These are phyloP conservation scores for Carlito syrichta DNA, from an alignment of 2,113 vertebrate genomes.

Conservation along the genomic window DNA sequence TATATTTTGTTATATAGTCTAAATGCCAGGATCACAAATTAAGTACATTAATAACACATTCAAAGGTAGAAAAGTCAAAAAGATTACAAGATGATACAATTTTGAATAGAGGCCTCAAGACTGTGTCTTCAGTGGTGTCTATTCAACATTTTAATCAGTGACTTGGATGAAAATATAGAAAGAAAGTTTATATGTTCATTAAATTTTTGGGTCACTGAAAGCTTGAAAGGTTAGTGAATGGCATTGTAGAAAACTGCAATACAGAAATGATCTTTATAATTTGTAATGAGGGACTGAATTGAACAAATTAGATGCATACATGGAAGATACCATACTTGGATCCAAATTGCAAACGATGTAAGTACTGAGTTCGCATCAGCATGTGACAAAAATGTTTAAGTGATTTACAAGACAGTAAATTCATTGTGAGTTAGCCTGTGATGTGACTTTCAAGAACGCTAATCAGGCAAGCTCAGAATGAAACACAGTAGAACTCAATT, in stretches of 20 bases:
- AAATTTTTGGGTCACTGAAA: constrained; percentile 2
- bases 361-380: constrained; percentile 4
- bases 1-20: not conserved
- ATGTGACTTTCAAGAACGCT: constrained; percentile 8
- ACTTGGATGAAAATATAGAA: not conserved
- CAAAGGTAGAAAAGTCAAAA: not conserved
- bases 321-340: not conserved
- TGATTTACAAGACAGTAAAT: constrained; percentile 27
- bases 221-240: not conserved
- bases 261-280: constrained; percentile 5
- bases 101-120: not conserved
- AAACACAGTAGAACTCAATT: not conserved
- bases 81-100: not conserved
- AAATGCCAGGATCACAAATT: not conserved
- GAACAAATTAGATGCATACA: not conserved
- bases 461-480: constrained; percentile 11
- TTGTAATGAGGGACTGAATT: not conserved
- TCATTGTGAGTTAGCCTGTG: not conserved
- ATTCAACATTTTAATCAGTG: not conserved
- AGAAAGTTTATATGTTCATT: not conserved
- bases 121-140: not conserved
- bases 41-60: not conserved
- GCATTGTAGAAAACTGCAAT: not conserved
- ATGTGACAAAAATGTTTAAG: constrained; percentile 35
- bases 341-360: constrained; percentile 36